These are phyloP conservation scores for Calliscelio sp. DNA, from an alignment of 2,888 invertebrate species.

Conservation along the genomic window DNA sequence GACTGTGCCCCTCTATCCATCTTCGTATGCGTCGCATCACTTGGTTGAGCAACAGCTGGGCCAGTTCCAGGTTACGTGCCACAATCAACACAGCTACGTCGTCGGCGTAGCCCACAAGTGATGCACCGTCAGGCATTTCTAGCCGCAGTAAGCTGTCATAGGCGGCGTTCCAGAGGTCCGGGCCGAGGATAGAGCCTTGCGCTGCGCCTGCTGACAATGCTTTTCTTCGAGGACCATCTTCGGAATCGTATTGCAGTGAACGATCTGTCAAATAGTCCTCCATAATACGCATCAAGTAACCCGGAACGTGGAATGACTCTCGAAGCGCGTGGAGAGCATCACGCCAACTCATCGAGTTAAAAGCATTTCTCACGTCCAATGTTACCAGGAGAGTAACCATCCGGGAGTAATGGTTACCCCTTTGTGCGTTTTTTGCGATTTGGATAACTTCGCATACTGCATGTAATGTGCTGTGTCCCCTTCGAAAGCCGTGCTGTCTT, in stretches of 20 bases:
- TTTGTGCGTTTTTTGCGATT: neutral
- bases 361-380: conserved; percentile 13
- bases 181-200: neutral
- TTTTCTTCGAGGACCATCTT: no score
- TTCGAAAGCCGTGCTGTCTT: conserved; percentile 7
- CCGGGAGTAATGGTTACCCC: neutral
- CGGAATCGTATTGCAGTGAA: no score
- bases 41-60: neutral
- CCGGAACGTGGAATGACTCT: no score
- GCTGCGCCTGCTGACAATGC: no score
- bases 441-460: neutral
- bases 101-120: neutral
- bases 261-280: no score
- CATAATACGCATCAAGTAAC: no score
- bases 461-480: neutral
- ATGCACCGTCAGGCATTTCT: neutral
- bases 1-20: neutral
- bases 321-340: no score
- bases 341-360: neutral
- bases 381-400: neutral
- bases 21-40: neutral
- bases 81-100: neutral
- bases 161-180: conserved; percentile 62
- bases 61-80: neutral
- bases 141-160: conserved; percentile 35